Evolutionary conservation across 2,113 vertebrate species (phyloP).

Genomic region (Ctenomys sociabilis): DNA sequence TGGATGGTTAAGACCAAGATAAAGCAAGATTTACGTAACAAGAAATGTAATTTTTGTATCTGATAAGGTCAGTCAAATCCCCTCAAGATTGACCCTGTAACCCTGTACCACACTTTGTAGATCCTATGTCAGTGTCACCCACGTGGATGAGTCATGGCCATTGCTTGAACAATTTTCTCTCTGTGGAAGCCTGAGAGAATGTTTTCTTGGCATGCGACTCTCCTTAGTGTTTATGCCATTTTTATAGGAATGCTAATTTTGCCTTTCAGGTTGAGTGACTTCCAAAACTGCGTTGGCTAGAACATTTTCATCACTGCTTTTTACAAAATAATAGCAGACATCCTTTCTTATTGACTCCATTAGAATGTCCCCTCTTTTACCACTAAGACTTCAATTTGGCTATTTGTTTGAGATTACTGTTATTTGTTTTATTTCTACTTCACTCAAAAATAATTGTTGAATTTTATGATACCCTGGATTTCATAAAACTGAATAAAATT

Average conservation of each 20-base stretch:
- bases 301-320: fast-evolving
- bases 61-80: too few relatives aligned
- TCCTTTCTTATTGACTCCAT: background rate
- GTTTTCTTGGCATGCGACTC: too few relatives aligned
- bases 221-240: background rate
- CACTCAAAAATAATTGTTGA: background rate
- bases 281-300: background rate
- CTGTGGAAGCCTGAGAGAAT: too few relatives aligned
- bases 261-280: background rate
- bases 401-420: background rate
- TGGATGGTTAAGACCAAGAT: too few relatives aligned
- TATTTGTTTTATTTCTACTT: background rate
- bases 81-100: too few relatives aligned
- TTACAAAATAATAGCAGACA: fast-evolving
- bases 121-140: too few relatives aligned
- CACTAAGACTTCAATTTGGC: background rate
- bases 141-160: too few relatives aligned
- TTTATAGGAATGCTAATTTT: background rate
- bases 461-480: background rate
- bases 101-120: too few relatives aligned
- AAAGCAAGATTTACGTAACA: too few relatives aligned
- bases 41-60: too few relatives aligned
- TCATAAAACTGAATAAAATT: background rate
- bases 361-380: background rate
- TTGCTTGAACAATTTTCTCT: too few relatives aligned